Base-by-base conservation (phyloP, 2,797 vertebrate species). In the Parauchenoglanis punctatus region DNA sequence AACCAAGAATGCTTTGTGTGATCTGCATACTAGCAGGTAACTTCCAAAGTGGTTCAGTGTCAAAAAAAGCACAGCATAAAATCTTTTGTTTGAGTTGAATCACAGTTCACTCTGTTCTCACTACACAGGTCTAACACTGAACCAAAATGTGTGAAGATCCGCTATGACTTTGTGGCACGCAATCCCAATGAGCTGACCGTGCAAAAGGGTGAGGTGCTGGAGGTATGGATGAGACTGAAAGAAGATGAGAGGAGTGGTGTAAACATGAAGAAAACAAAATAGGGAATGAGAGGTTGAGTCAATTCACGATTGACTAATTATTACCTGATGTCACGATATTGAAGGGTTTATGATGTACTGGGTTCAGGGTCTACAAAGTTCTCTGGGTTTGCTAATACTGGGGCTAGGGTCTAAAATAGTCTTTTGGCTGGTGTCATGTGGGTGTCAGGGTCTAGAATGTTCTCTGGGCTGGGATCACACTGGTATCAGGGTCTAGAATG, bases 161-260 rank as follows among this genome's bases (percentile, higher is more conserved):
- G 94, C 54, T 97, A 97, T 0, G 96, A 97, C 92, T 97, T 97
- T 91, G 97, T 97, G 0, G 96, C 97, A 0, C 94, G 94, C 31
- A 97, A 97, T 0, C 94, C 96, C 93, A 96, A 94, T 0, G 96
- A 97, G 89, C 94, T 97, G n/a, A 96, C 96, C 0, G 97, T 97
- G 89, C 94, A 96, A 28, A 96, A 95, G 93, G 96, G 96, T 4
- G 96, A 97, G 65, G 91, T 96, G 87, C 91, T 97, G 86, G 96
- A 97, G 96, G 97, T 97, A 91, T 0, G 83, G 81, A 75, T 82
- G 58, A 88, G 78, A 58, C 25, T 85, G 70, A 25, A 52, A 59
- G 35, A 68, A 44, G 72, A 77, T 13, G 15, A 54, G 61, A 59
- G 61, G 25, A 63, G 49, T 54, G 61, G 17, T 40, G 20, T 54